Evolutionary conservation across 2,888 invertebrate species (phyloP).

Genomic region (Platycnemis pennipes): DNA sequence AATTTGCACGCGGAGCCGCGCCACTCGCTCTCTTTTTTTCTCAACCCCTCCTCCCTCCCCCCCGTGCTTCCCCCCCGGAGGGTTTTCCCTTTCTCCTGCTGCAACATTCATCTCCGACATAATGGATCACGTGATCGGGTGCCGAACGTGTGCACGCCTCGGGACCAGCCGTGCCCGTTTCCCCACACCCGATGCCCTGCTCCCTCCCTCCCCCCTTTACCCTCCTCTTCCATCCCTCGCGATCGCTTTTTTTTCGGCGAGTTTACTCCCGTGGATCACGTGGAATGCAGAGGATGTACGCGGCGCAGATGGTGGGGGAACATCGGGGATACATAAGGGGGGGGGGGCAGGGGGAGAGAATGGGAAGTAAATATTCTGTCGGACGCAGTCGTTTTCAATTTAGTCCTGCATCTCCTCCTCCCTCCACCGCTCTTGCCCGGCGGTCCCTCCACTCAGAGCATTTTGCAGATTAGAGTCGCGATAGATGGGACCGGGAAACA

Average conservation of each 20-base stretch:
- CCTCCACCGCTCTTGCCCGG: no score
- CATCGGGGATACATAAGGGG: no score
- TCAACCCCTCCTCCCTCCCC: neutral
- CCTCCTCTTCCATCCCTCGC: neutral
- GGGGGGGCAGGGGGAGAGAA: no score
- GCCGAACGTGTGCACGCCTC: neutral
- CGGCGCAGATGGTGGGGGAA: neutral
- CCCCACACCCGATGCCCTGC: neutral
- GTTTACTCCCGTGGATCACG: no score
- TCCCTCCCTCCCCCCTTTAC: neutral
- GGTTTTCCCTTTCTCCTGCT: slow-evolving; percentile 8
- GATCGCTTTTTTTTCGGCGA: neutral
- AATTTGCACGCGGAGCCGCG: neutral
- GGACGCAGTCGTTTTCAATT: no score
- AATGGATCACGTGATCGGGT: slow-evolving; percentile 2
- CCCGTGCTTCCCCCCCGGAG: neutral
- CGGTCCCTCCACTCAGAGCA: no score
- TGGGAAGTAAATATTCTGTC: no score
- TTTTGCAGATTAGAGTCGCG: no score
- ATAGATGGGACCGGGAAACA: no score
- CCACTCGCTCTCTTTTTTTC: no score
- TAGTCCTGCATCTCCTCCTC: no score
- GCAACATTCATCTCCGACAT: slow-evolving; percentile 14
- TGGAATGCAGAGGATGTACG: no score
- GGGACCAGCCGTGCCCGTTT: neutral